A percentile compares a stretch with the other conserved stretches of the same genome.
phyloP scores from a whole-genome alignment of 1,140 invertebrate species.

The Diachasma alloeum region DNA sequence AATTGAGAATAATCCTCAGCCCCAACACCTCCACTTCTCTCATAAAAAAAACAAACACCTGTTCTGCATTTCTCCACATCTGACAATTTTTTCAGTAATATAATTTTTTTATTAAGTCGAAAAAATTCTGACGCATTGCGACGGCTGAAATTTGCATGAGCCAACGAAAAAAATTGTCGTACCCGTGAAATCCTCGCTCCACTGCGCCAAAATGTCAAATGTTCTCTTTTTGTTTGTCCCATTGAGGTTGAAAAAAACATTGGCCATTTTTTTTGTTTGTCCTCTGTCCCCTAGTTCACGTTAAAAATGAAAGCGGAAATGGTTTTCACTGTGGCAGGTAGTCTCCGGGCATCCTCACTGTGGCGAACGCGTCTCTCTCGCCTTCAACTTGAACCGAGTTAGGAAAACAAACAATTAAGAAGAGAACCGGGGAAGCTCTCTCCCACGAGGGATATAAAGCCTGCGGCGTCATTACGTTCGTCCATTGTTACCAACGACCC shows the following conservation, averaged over 20 bases:
- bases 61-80: not conserved
- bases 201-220: slow-evolving; percentile 10
- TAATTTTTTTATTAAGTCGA: not conserved
- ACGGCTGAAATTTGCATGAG: slow-evolving; percentile 40
- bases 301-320: not conserved
- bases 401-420: slow-evolving; percentile 49
- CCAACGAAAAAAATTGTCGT: slow-evolving; percentile 40
- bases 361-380: slow-evolving; percentile 23
- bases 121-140: not conserved
- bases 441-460: slow-evolving; percentile 37
- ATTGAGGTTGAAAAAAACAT: not conserved
- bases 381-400: slow-evolving; percentile 20
- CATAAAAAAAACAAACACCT: not conserved
- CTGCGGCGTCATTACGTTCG: slow-evolving; percentile 43
- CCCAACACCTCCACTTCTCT: too few species aligned
- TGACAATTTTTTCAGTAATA: not conserved
- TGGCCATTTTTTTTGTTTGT: not conserved
- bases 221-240: slow-evolving; percentile 28
- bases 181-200: slow-evolving; percentile 31
- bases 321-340: not conserved
- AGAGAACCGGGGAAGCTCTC: not conserved
- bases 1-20: not conserved
- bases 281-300: not conserved
- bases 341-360: not conserved
- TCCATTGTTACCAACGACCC: slow-evolving; percentile 42